A percentile compares a stretch with the other conserved stretches of the same genome.
Evolutionary conservation across 1,140 invertebrate species (phyloP).

Genomic region (Drosophila seguyi): DNA sequence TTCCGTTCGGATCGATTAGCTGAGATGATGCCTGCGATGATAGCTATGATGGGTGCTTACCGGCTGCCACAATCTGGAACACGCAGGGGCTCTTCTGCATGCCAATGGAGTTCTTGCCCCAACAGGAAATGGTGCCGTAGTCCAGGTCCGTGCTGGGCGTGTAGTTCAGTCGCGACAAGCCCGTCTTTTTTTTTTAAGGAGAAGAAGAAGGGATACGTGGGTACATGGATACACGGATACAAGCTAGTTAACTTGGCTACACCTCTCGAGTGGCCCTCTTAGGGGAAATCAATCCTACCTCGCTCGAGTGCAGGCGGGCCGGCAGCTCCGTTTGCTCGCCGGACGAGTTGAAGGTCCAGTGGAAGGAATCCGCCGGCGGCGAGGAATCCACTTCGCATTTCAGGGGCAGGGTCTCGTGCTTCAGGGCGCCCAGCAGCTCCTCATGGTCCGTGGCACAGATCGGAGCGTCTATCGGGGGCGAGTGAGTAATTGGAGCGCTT

Average conservation of each 20-base stretch:
- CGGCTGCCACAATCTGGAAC: constrained; percentile 92
- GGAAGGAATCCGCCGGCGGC: constrained; percentile 91
- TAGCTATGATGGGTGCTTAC: constrained; percentile 81
- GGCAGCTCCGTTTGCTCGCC: constrained; percentile 92
- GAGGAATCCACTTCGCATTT: constrained; percentile 94
- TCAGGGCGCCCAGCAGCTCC: constrained; percentile 92
- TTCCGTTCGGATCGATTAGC: constrained; percentile 13
- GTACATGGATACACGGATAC: constrained; percentile 15
- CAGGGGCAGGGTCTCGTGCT: constrained; percentile 93
- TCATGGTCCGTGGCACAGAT: constrained; percentile 92
- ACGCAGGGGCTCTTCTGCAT: constrained; percentile 93
- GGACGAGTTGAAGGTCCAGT: constrained; percentile 96
- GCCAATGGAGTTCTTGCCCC: constrained; percentile 92
- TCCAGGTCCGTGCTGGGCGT: constrained; percentile 94
- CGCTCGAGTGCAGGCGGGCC: constrained; percentile 88
- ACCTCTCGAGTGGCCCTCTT: constrained; percentile 9
- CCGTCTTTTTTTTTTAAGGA: constrained; percentile 69
- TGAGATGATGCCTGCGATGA: not conserved
- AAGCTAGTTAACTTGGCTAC: constrained; percentile 3
- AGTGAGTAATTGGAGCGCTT: constrained; percentile 69
- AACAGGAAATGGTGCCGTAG: constrained; percentile 94
- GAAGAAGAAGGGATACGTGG: constrained; percentile 10
- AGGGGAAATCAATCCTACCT: constrained; percentile 74
- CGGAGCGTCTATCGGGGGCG: constrained; percentile 88
- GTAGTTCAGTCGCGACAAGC: constrained; percentile 92